Percentiles rank a stretch among this genome's conserved stretches.
Evolutionary conservation across 1,140 invertebrate species (phyloP).

Genomic region (Trissolcus basalis): DNA sequence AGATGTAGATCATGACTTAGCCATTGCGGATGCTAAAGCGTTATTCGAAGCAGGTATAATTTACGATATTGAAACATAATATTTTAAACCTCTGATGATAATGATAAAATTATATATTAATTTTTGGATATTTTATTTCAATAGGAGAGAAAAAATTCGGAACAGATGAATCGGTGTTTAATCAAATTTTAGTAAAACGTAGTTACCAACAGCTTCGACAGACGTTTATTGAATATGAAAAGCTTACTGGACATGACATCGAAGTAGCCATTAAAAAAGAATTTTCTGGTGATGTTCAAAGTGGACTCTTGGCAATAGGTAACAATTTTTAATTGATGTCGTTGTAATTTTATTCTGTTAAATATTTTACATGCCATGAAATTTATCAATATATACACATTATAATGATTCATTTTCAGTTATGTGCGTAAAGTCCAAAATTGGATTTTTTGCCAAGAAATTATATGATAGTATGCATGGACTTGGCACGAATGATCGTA

Average conservation of each 20-base stretch:
- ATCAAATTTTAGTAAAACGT: conserved; percentile 79
- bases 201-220: conserved; percentile 80
- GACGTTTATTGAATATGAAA: conserved; percentile 80
- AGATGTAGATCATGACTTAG: conserved; percentile 76
- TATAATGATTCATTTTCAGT: too few relatives aligned
- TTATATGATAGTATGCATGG: conserved; percentile 93
- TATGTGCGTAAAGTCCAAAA: conserved; percentile 92
- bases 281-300: conserved; percentile 82
- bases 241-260: conserved; percentile 81
- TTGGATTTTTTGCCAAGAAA: conserved; percentile 94
- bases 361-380: background rate
- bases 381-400: too few relatives aligned
- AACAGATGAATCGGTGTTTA: conserved; percentile 84
- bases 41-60: conserved; percentile 79
- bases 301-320: conserved; percentile 82
- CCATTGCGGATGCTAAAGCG: conserved; percentile 77
- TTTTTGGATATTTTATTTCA: background rate
- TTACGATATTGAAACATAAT: too few relatives aligned
- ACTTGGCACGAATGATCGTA: conserved; percentile 91
- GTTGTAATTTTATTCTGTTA: background rate
- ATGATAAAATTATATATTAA: too few relatives aligned
- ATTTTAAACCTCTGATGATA: too few relatives aligned
- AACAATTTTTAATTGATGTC: conserved; percentile 24
- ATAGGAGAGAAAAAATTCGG: conserved; percentile 80
- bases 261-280: conserved; percentile 83